Conservation (phyloP, 1,140 invertebrate genomes). For the Lepidurus packardi region DNA sequence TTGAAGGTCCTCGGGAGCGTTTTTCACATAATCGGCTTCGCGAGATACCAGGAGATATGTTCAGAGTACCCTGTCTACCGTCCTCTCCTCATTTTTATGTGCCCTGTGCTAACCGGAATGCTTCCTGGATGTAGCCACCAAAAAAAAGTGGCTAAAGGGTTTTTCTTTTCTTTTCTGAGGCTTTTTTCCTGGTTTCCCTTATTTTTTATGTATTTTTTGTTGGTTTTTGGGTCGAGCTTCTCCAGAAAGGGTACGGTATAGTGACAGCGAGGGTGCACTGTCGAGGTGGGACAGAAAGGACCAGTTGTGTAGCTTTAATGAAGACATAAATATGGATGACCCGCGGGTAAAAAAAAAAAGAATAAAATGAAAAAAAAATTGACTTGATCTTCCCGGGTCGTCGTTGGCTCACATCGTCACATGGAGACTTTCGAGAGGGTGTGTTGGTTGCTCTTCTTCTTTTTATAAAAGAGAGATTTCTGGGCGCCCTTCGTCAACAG, state of each 20-base stretch:
- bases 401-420: too few species aligned
- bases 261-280: background rate
- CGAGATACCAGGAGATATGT: constrained; percentile 18
- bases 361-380: too few species aligned
- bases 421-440: too few species aligned
- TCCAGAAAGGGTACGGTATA: background rate
- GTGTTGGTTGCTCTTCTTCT: too few species aligned
- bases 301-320: constrained; percentile 18
- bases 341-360: too few species aligned
- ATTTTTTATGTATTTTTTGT: background rate
- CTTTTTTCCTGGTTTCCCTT: background rate
- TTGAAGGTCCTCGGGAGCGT: background rate
- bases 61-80: background rate
- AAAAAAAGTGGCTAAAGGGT: too few species aligned
- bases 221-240: background rate
- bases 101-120: background rate
- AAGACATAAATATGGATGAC: constrained; percentile 19
- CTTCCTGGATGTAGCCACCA: background rate
- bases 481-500: background rate
- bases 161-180: background rate
- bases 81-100: background rate
- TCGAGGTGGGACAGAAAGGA: background rate
- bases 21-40: constrained; percentile 6
- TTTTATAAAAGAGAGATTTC: too few species aligned
- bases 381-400: too few species aligned